A percentile compares a stretch with the other conserved stretches of the same genome.
phyloP scores from a whole-genome alignment of 53 echinoderm and acorn worm species.

The Stichopus horrens region DNA sequence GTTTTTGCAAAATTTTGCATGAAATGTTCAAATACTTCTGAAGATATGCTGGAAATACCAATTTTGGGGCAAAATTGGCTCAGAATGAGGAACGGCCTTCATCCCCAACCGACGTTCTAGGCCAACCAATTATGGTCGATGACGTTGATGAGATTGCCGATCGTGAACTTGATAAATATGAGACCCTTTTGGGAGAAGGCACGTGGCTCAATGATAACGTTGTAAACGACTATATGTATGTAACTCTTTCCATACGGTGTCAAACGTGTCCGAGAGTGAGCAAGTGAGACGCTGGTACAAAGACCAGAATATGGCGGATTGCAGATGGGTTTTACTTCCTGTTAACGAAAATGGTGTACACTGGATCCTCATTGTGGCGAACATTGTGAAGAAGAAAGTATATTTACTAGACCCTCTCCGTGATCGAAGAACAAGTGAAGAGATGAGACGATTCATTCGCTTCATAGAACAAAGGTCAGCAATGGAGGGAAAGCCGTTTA shows the following conservation, averaged over 20 bases:
- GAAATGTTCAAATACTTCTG: too few relatives aligned
- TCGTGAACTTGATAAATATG: neutral
- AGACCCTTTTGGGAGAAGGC: neutral
- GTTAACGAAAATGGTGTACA: neutral
- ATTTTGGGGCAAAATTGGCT: too few relatives aligned
- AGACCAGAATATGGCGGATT: neutral
- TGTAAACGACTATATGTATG: slow-evolving; percentile 20
- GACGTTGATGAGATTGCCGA: neutral
- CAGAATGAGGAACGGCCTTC: too few relatives aligned
- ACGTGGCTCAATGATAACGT: slow-evolving; percentile 1
- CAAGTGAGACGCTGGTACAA: neutral
- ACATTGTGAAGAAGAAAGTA: neutral
- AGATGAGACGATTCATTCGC: slow-evolving; percentile 19
- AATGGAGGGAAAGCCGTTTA: slow-evolving; percentile 13
- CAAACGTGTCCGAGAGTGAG: neutral
- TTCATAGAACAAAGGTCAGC: slow-evolving; percentile 18
- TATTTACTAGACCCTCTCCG: slow-evolving; percentile 15
- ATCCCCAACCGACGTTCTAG: too few relatives aligned
- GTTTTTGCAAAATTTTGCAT: too few relatives aligned
- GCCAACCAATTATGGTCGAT: neutral
- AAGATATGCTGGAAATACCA: too few relatives aligned
- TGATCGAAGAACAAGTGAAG: neutral
- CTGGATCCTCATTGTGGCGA: slow-evolving; percentile 6
- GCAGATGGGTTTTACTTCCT: neutral
- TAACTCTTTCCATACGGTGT: slow-evolving; percentile 12